Evolutionary conservation across 1,140 invertebrate genomes (phyloP), one percentile per base, ranked within the genome.

Genomic region (Trigoniulus corallinus): DNA sequence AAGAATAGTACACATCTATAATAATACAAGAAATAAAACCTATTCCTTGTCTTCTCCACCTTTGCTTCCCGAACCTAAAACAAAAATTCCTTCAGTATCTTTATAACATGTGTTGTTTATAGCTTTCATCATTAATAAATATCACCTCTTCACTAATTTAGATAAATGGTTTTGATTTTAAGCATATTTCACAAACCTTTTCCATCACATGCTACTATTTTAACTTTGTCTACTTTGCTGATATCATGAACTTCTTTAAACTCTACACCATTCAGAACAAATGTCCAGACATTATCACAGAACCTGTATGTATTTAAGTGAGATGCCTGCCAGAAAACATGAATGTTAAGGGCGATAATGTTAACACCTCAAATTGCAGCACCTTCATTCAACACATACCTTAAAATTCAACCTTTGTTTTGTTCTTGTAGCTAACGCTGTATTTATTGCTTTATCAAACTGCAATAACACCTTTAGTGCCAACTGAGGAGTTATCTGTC

Each of bases 251-350:
- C 84, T 71, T 98, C 95, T 56, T 88, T 75, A 63, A 98, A 97
- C 66, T 98, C 95, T 12, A 98, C 93, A 72, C 97, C 88, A 66
- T 94, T 93, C 53, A 99, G 73, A 74, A 98, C 87, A 63, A 98
- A 96, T n/a, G 94, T 98, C 95, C 95, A 98, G 0, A 98, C 95
- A 74, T 98, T 98, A 72, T 99, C 95, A 77, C 95, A 99, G 72
- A 98, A 99, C 60, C 95, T 77, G 67, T 98, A 99, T 0, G 94
- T 98, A 62, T 94, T 94, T 53, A 99, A 71, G 75, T 95, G 95
- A 29, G 86, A 88, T 56, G 91, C 89, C 81, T 85, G 59, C 21
- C 60, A 58, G 65, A 64, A 56, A 54, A 44, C 62, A n/a, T n/a
- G n/a, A n/a, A n/a, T n/a, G n/a, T n/a, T n/a, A n/a, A n/a, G n/a